Evolutionary conservation across 2,888 invertebrate genomes (phyloP).

Genomic region (Parelbella ahira): DNA sequence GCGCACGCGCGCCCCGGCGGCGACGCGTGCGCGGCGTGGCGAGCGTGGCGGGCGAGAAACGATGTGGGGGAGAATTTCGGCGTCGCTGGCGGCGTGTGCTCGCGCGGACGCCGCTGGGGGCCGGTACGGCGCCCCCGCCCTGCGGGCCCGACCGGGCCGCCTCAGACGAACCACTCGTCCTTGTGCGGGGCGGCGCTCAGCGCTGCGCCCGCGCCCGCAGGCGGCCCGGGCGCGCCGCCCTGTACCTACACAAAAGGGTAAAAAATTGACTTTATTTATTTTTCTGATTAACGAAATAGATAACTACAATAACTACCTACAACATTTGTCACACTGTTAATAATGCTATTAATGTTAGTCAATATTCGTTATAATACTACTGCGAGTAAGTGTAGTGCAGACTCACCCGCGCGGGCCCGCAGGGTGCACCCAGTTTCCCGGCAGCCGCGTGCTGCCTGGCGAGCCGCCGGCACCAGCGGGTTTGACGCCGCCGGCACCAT

Average conservation of each 20-base stretch:
- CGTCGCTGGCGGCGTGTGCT: constrained; percentile 17
- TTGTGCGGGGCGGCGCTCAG: constrained; percentile 90
- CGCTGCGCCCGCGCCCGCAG: constrained; percentile 95
- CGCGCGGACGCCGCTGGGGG: constrained; percentile 40
- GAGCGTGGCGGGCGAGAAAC: constrained; percentile 15
- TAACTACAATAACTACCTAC: too few relatives aligned
- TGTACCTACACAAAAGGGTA: too few relatives aligned
- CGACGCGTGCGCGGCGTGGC: constrained; percentile 13
- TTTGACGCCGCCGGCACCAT: constrained; percentile 73
- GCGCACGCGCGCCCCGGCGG: constrained; percentile 7
- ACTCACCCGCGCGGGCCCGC: constrained; percentile 89
- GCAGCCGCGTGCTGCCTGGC: constrained; percentile 76
- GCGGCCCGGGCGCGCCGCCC: constrained; percentile 92
- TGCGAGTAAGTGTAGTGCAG: too few relatives aligned
- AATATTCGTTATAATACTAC: too few relatives aligned
- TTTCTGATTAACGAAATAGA: too few relatives aligned
- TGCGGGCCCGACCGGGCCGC: constrained; percentile 66
- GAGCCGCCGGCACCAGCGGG: constrained; percentile 77
- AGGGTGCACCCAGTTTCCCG: constrained; percentile 98
- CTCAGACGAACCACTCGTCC: constrained; percentile 95
- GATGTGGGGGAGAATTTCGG: constrained; percentile 9
- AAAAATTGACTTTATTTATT: too few relatives aligned
- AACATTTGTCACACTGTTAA: too few relatives aligned
- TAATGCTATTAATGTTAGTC: too few relatives aligned
- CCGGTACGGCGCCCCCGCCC: constrained; percentile 66